phyloP scores from a whole-genome alignment of 2,113 vertebrate species.

The Phodopus roborovskii region DNA sequence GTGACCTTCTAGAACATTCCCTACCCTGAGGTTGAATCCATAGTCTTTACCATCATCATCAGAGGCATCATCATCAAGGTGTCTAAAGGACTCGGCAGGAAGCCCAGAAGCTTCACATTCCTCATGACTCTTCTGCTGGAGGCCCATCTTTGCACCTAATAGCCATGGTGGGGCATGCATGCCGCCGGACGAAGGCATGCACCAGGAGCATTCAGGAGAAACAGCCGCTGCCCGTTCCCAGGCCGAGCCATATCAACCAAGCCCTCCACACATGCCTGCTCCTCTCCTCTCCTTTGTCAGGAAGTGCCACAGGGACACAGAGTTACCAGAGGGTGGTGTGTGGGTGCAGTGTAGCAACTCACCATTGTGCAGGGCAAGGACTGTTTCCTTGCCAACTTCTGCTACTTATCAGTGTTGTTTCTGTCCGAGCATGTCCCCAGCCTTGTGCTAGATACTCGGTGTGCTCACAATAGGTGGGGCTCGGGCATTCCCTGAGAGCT shows the following conservation, averaged over 20 bases:
- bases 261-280: accelerated
- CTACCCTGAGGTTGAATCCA: accelerated
- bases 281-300: accelerated
- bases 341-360: background rate
- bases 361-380: background rate
- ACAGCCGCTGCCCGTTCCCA: background rate
- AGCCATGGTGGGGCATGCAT: background rate
- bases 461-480: accelerated
- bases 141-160: background rate
- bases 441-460: background rate
- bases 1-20: background rate
- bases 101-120: background rate
- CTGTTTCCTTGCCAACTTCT: background rate
- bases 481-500: background rate
- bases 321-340: background rate
- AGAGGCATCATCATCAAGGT: accelerated
- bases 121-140: background rate
- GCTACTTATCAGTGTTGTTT: background rate
- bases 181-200: accelerated
- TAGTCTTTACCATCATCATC: background rate
- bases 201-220: background rate
- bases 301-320: background rate
- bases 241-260: accelerated
- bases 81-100: background rate
- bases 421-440: background rate